A percentile compares a stretch with the other conserved stretches of the same genome.
These are phyloP conservation scores for Diachasma alloeum DNA, from an alignment of 1,140 invertebrate genomes.

Conservation along the genomic window DNA sequence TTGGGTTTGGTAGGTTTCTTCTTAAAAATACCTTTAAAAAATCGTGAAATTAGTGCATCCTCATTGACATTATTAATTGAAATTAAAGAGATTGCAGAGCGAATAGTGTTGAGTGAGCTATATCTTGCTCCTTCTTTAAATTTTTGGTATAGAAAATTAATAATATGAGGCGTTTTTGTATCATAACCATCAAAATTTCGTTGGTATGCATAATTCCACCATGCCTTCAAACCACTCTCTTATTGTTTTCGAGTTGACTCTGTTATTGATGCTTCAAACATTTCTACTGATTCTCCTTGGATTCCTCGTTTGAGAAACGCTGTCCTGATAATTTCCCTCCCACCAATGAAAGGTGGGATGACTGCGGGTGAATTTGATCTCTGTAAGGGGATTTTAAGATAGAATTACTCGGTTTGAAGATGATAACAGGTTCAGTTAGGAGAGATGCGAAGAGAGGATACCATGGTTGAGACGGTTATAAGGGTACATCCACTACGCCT, in stretches of 20 bases:
- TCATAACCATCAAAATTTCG: background rate
- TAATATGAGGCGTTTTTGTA: background rate
- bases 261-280: background rate
- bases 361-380: background rate
- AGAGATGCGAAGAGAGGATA: constrained; percentile 19
- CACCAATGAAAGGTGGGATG: constrained; percentile 26
- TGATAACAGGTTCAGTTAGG: background rate
- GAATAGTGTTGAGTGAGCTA: background rate
- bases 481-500: background rate
- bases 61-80: background rate
- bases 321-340: constrained; percentile 3
- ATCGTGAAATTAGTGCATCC: too few species aligned
- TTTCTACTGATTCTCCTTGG: background rate
- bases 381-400: constrained; percentile 23
- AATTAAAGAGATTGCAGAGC: constrained; percentile 1
- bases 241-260: background rate
- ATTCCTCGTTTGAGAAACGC: background rate
- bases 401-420: background rate
- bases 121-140: constrained; percentile 14
- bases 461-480: constrained; percentile 8
- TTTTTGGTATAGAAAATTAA: background rate
- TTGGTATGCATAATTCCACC: background rate
- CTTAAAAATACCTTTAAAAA: too few species aligned
- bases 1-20: too few species aligned
- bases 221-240: background rate